Evolutionary conservation across 2,888 invertebrate species (phyloP).

Genomic region (Apotomis capreana): DNA sequence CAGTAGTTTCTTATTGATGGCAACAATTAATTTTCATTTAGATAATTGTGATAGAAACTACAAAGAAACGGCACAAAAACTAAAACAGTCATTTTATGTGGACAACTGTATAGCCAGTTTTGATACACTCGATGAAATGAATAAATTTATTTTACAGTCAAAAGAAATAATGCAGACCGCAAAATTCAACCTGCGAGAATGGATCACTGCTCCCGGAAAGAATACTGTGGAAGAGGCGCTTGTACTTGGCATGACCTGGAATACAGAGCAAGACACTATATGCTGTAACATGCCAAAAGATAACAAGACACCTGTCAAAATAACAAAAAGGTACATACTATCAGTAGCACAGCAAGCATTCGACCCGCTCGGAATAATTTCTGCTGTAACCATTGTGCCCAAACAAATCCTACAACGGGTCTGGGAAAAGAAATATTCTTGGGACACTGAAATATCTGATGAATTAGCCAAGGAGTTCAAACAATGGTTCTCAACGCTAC

Average conservation of each 20-base stretch:
- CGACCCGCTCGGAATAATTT: too few species aligned
- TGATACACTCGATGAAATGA: background rate
- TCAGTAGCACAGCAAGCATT: too few species aligned
- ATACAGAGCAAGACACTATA: background rate
- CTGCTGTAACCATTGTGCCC: too few species aligned
- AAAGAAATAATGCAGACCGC: background rate
- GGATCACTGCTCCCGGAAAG: background rate
- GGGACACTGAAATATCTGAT: too few species aligned
- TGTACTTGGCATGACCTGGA: conserved; percentile 1
- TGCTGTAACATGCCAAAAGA: background rate
- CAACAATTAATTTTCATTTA: conserved; percentile 30
- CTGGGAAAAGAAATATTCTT: too few species aligned
- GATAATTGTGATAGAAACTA: conserved; percentile 6
- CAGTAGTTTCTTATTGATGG: conserved; percentile 33
- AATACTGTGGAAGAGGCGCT: too few species aligned
- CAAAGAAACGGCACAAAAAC: conserved; percentile 16
- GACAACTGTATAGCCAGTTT: conserved; percentile 40
- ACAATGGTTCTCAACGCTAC: too few species aligned
- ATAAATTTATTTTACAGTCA: background rate
- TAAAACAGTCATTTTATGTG: conserved; percentile 34
- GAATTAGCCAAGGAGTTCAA: too few species aligned
- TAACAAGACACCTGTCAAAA: too few species aligned
- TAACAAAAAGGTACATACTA: too few species aligned
- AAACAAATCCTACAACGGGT: too few species aligned
- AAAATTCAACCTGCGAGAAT: background rate